These are phyloP conservation scores for Luscinia luscinia DNA, from an alignment of 2,797 vertebrate genomes.

Conservation along the genomic window DNA sequence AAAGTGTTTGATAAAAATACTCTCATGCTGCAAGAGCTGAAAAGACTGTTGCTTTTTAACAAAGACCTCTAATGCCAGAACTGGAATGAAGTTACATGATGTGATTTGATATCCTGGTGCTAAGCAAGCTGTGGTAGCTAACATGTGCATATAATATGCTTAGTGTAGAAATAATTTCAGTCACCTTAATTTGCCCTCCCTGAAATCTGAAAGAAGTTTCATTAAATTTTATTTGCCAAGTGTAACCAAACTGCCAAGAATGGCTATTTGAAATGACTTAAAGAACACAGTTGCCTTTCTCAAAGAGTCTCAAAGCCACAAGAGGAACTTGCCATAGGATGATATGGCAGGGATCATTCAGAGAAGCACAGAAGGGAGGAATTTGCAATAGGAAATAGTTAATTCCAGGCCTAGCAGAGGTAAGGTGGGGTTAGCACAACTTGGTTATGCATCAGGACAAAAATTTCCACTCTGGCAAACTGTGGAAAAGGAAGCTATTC, in stretches of 20 bases:
- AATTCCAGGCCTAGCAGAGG: neutral
- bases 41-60: neutral
- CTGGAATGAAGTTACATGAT: neutral
- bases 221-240: neutral
- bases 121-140: neutral
- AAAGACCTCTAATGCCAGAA: neutral
- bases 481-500: neutral
- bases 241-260: neutral
- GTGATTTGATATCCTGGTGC: neutral
- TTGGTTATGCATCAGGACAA: neutral
- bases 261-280: neutral
- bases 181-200: neutral
- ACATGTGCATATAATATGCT: neutral
- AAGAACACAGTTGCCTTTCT: neutral
- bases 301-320: neutral
- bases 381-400: neutral
- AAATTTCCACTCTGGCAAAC: neutral
- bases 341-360: neutral
- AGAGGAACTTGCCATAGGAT: neutral
- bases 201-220: neutral
- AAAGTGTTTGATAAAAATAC: neutral
- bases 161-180: neutral
- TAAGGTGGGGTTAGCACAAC: accelerated
- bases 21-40: neutral
- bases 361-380: neutral